Conservation (phyloP, 1,140 invertebrate species). For the Acyrthosiphon pisum region DNA sequence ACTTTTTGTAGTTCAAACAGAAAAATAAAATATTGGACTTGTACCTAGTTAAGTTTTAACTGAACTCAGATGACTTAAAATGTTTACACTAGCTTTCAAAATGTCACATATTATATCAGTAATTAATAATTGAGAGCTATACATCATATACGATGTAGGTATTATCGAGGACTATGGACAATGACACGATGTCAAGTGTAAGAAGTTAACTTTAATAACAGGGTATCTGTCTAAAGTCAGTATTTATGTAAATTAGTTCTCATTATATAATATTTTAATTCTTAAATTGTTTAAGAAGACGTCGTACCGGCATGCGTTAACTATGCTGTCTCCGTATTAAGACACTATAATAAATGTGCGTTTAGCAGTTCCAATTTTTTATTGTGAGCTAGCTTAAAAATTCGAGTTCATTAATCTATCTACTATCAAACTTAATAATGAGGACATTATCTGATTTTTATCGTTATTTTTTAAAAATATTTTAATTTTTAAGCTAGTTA, state of each 20-base stretch:
- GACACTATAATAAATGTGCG: background rate
- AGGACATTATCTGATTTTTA: background rate
- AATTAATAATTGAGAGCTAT: background rate
- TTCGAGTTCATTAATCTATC: no score
- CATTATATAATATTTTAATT: background rate
- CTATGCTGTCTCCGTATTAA: background rate
- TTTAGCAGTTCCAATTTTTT: background rate
- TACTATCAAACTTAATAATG: no score
- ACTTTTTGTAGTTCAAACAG: background rate
- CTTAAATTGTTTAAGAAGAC: background rate
- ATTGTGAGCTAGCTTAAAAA: background rate
- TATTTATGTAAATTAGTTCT: background rate
- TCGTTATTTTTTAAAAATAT: no score
- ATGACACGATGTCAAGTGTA: background rate
- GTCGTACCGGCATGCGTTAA: no score
- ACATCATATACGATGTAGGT: background rate
- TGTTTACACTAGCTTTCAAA: background rate
- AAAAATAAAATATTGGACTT: background rate
- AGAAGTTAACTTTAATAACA: background rate
- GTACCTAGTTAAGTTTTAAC: background rate
- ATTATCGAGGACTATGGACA: background rate
- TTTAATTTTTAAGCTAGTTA: background rate
- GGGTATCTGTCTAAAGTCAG: background rate
- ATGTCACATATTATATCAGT: background rate
- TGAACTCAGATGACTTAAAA: background rate